Base-by-base conservation (phyloP, 2,888 invertebrate species). In the Pharmacophagus antenor region DNA sequence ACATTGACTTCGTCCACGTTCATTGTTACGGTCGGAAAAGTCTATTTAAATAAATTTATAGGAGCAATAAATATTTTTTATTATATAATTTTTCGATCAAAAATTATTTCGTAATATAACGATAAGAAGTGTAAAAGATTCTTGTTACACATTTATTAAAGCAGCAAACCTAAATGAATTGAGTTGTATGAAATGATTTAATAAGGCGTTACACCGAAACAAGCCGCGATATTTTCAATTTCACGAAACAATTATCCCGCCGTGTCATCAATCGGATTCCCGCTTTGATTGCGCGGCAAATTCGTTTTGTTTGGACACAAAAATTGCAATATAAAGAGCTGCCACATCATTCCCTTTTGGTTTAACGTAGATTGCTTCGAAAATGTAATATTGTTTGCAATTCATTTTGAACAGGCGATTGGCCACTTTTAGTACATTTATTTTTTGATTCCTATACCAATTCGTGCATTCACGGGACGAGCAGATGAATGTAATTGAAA, bases 241-340 rank as follows among this genome's bases (percentile, higher is more conserved):
- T 86, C 80, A 84, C 84, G 87, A 90, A 90, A 87, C 89, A 88
- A 90, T 90, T 90, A 90, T 90, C 87, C 82, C 83, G 85, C 87
- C 86, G 85, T 88, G 88, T 89, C 90, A 88, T 89, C 89, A 90
- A 88, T 90, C 87, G 88, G 89, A 88, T 86, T 84, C 87, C 84
- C 84, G 88, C 86, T 90, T 89, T 90, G 90, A 90, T 90, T 90
- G 90, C 88, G 86, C 85, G 85, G 88, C 88, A 88, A 90, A 90
- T 88, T 90, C 85, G 88, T 88, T 90, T 90, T 90, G 89, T 90
- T 90, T 90, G 87, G 82, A 87, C 84, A 87, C 88, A 90, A 89
- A 90, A 90, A 88, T 89, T 90, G 90, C 89, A 89, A 89, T 89
- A 88, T 88, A 90, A 88, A 90, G 88, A 88, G 88, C 86, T 85